A percentile compares a stretch with the other conserved stretches of the same genome.
These are phyloP conservation scores for Melanotaenia parkinsoni DNA, from an alignment of 2,797 vertebrate species.

Conservation along the genomic window DNA sequence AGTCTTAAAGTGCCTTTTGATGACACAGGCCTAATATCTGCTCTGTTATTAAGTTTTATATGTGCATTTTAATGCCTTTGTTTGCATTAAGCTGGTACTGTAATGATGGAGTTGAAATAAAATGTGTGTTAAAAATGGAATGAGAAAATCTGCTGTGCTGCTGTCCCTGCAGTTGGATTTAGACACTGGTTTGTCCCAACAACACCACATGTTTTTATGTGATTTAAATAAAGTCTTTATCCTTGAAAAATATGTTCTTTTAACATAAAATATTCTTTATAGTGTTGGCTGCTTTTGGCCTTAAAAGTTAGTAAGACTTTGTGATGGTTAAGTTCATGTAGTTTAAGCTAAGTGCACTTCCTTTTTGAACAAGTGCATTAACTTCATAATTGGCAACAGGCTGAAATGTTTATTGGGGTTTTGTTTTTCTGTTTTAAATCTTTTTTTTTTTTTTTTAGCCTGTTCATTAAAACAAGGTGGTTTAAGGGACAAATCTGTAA, in stretches of 20 bases:
- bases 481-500: too few relatives aligned
- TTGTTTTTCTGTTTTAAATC: too few relatives aligned
- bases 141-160: conserved; percentile 13
- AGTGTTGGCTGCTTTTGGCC: too few relatives aligned
- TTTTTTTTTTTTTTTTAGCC: too few relatives aligned
- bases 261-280: too few relatives aligned
- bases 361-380: not conserved
- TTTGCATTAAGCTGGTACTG: not conserved
- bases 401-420: too few relatives aligned
- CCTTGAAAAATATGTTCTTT: not conserved
- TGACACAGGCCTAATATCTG: not conserved
- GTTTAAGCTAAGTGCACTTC: too few relatives aligned
- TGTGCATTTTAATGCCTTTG: conserved; percentile 13
- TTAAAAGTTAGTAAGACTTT: not conserved
- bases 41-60: not conserved
- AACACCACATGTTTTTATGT: conserved; percentile 25
- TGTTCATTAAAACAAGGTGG: not conserved
- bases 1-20: conserved; percentile 21
- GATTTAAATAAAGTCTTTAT: conserved; percentile 34
- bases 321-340: not conserved
- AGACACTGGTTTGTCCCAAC: not conserved
- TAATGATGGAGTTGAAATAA: conserved; percentile 28
- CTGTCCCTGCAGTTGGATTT: conserved; percentile 36
- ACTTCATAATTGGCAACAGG: too few relatives aligned
- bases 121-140: conserved; percentile 21